phyloP scores from a whole-genome alignment of 2,113 vertebrate genomes.

The Cygnus buccinator region DNA sequence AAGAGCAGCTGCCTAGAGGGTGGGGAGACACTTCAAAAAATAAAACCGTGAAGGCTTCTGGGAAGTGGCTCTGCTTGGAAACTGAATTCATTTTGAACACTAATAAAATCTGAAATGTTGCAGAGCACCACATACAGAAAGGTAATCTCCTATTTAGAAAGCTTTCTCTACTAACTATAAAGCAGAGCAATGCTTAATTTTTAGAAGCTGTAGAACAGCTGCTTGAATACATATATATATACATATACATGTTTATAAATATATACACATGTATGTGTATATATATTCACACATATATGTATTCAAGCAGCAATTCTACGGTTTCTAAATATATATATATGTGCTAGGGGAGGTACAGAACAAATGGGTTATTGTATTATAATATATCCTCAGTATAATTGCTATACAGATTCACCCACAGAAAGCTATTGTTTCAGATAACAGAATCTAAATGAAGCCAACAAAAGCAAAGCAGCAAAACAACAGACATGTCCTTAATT shows the following conservation, averaged over 20 bases:
- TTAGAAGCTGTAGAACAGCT: slow-evolving; percentile 23
- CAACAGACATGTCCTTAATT: neutral
- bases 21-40: neutral
- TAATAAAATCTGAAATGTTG: neutral
- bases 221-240: neutral
- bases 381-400: neutral
- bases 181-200: neutral
- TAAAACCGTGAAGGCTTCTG: neutral
- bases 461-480: neutral
- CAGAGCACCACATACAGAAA: neutral
- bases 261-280: too few relatives aligned
- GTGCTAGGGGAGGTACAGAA: neutral
- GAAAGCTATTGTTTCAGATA: slow-evolving; percentile 49
- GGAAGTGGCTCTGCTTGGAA: neutral
- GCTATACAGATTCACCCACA: neutral
- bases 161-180: neutral
- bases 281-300: too few relatives aligned
- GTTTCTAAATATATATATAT: neutral
- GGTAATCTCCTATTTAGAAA: neutral
- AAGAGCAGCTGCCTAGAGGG: neutral
- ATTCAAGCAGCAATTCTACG: too few relatives aligned
- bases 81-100: neutral
- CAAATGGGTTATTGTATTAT: neutral
- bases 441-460: neutral
- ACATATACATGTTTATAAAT: too few relatives aligned